These are phyloP conservation scores for Nephrocerus scutellatus DNA, from an alignment of 2,888 invertebrate genomes.

Conservation along the genomic window DNA sequence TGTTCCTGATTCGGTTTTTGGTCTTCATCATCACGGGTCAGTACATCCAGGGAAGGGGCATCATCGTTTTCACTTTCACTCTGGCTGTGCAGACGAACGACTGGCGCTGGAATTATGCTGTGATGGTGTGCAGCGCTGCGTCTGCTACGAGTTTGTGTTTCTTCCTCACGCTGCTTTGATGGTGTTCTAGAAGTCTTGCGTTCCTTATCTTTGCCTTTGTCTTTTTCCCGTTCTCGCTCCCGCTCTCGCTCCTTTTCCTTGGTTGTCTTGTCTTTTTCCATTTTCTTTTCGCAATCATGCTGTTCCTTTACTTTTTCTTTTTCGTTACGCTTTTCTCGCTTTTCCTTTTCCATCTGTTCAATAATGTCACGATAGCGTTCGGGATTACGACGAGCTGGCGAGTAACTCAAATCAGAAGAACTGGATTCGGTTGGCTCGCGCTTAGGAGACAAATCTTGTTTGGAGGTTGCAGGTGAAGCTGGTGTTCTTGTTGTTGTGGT, in stretches of 20 bases:
- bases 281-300: constrained; percentile 31
- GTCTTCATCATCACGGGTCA: constrained; percentile 31
- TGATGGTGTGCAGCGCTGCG: constrained; percentile 3
- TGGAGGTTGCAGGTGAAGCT: constrained; percentile 2
- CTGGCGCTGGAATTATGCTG: constrained; percentile 40
- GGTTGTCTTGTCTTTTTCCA: constrained; percentile 19
- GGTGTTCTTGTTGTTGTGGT: constrained; percentile 23
- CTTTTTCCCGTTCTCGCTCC: constrained; percentile 11
- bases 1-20: constrained; percentile 55
- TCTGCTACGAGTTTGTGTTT: neutral
- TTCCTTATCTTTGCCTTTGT: constrained; percentile 13
- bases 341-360: constrained; percentile 53
- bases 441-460: constrained; percentile 16
- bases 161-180: constrained; percentile 12
- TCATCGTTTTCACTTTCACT: constrained; percentile 55
- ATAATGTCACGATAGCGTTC: constrained; percentile 62
- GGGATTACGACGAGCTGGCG: constrained; percentile 61
- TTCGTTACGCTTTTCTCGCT: constrained; percentile 46
- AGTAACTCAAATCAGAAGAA: constrained; percentile 57
- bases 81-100: constrained; percentile 55
- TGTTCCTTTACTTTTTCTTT: constrained; percentile 31
- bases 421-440: constrained; percentile 37
- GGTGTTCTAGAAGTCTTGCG: constrained; percentile 10
- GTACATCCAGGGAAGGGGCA: constrained; percentile 15
- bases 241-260: constrained; percentile 16